Base-by-base conservation (phyloP, 2,797 vertebrate species). In the Distichodus sexfasciatus region DNA sequence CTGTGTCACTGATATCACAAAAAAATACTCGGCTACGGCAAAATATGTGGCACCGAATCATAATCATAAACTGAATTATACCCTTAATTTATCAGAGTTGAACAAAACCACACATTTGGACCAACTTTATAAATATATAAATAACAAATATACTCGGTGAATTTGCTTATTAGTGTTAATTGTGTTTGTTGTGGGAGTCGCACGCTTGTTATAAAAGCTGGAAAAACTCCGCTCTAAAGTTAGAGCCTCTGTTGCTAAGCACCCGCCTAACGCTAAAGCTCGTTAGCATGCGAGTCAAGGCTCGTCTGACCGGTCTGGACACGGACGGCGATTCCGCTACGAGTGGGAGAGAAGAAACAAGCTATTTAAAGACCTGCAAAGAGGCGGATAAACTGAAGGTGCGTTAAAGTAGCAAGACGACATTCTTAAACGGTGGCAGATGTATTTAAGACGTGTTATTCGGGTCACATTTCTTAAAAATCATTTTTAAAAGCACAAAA, bases 211-310 rank as follows among this genome's bases (percentile, higher is more conserved):
- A 28, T 19, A 14, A 38, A 15, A 36, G 43, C 57, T 63, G 63
- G 67, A 38, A 60, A 55, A 44, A 17, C 33, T 12, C 24, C 51
- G 41, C n/a, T 28, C 43, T 74, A 59, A 67, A 31, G 51, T 57
- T 67, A 74, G 68, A 33, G 0, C 19, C n/a, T 50, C 14, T 35
- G 43, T 26, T 66, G 17, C 31, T 66, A n/a, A 63, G 55, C 55
- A 31, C 21, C 12, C 10, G 19, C 12, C 23, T 44, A 62, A 35
- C 29, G n/a, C n/a, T 21, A 8, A 62, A 35, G 17, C 60, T 21
- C 33, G 29, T 65, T 43, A 54, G 47, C 33, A 40, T 24, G 48
- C 33, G 46, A 38, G 3, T 6, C 43, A 15, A 57, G 14, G 14
- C 15, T 19, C 4, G 46, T n/a, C n/a, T n/a, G 31, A 54, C 3